Base-by-base conservation (phyloP, 2,888 invertebrate genomes). In the Amiota minor region DNA sequence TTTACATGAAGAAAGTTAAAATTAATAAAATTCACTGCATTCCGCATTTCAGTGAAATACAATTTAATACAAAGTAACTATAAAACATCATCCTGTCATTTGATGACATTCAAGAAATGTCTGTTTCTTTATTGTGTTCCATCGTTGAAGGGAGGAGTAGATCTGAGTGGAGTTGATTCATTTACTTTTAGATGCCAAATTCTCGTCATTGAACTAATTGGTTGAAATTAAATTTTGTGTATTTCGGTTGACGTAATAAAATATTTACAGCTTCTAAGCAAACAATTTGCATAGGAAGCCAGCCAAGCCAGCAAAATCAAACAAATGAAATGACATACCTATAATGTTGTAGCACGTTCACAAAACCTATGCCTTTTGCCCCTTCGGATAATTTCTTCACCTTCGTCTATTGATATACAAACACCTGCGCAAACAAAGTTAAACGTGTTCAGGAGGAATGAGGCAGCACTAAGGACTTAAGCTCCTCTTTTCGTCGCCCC, bases 231-330 rank as follows among this genome's bases (percentile, higher is more conserved):
- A 85, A 83, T 83, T 83, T 84, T 59, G 70, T 35, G 35, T 72
- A 74, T 75, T 76, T 77, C 71, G 79, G 69, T 76, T 75, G 75
- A 49, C 75, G 69, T 77, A 82, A 85, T 83, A 75, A 85, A 85
- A 84, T 84, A 84, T 83, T 85, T 82, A 85, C 81, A 82, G 81
- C 82, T 81, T 85, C 78, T 81, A 74, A 85, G 84, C 85, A 85
- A 83, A 84, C 83, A 85, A 82, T 78, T 80, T 82, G 77, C 79
- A 74, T 77, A 77, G 74, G 53, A 14, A 53, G 56, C 67, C 9
- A 12, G 71, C 49, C 10, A 20, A 65, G 23, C 59, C 35, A 18
- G 20, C 72, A 47, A 12, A 67, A 12, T 35, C 35, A 35, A 35
- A 35, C 35, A 45, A 69, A 62, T 14, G 12, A 14, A 62, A 59